These are phyloP conservation scores for Lithosia quadra DNA, from an alignment of 2,888 invertebrate species.

Conservation along the genomic window DNA sequence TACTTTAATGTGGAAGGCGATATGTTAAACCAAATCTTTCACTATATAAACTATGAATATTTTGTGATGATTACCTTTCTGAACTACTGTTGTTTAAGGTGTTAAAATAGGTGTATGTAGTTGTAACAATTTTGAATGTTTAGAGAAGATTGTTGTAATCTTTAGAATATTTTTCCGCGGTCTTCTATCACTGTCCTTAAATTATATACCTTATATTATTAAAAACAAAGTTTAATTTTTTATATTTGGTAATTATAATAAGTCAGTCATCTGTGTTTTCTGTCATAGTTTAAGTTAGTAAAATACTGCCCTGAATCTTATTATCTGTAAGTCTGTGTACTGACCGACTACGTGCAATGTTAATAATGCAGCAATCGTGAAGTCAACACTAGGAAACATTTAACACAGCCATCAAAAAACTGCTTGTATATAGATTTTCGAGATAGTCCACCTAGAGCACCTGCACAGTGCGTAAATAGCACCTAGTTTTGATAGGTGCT, in stretches of 20 bases:
- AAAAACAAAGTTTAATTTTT: background rate
- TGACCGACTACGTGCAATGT: background rate
- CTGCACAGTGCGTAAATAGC: no score
- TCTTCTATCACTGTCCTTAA: background rate
- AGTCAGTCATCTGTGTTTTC: background rate
- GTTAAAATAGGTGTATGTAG: conserved; percentile 47
- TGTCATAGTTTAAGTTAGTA: background rate
- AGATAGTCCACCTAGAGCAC: no score
- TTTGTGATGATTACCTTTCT: conserved; percentile 25
- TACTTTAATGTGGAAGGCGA: background rate
- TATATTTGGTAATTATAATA: background rate
- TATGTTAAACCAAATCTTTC: background rate
- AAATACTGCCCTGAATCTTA: background rate
- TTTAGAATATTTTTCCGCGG: conserved; percentile 33
- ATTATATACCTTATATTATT: background rate
- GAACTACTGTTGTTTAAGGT: conserved; percentile 30
- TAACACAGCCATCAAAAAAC: no score
- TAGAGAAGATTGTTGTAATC: conserved; percentile 37
- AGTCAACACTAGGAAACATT: no score
- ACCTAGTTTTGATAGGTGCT: no score
- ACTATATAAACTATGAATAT: conserved; percentile 12
- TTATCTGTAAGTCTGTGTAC: background rate
- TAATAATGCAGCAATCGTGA: background rate
- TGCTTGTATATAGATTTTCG: no score
- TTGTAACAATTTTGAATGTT: conserved; percentile 46